A percentile compares a stretch with the other conserved stretches of the same genome.
These are phyloP conservation scores for Spermophilus dauricus DNA, from an alignment of 2,113 vertebrate genomes.

Conservation along the genomic window DNA sequence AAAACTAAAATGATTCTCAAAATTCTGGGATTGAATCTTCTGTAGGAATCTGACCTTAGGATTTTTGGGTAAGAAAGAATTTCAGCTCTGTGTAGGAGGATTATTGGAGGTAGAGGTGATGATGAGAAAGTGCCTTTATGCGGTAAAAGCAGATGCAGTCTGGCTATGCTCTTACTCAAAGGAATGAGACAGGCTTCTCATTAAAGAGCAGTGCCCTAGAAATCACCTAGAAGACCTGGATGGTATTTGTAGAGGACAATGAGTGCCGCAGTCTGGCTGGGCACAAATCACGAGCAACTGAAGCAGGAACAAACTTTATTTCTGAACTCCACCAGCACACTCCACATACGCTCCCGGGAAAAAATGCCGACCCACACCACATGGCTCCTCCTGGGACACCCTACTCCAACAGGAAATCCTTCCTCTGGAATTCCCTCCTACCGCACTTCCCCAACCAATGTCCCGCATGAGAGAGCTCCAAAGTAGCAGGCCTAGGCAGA, in stretches of 20 bases:
- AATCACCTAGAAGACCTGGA: background rate
- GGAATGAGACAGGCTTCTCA: background rate
- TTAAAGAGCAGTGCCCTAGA: background rate
- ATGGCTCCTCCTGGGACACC: too few relatives aligned
- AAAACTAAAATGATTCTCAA: background rate
- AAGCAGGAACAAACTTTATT: too few relatives aligned
- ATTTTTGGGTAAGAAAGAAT: background rate
- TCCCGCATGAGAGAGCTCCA: too few relatives aligned
- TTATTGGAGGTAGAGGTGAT: background rate
- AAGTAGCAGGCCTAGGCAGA: too few relatives aligned
- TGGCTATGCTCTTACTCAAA: background rate
- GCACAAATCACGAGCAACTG: too few relatives aligned
- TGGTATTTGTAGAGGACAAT: background rate
- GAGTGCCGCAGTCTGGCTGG: too few relatives aligned
- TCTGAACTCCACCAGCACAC: too few relatives aligned
- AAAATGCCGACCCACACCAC: too few relatives aligned
- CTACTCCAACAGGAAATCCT: too few relatives aligned
- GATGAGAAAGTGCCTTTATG: background rate
- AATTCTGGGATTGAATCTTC: background rate
- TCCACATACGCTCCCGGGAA: too few relatives aligned
- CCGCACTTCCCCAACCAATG: too few relatives aligned
- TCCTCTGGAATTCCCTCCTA: too few relatives aligned
- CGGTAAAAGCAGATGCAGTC: conserved; percentile 13
- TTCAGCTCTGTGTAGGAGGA: background rate
- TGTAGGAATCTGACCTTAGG: background rate